A percentile compares a stretch with the other conserved stretches of the same genome.
phyloP scores from a whole-genome alignment of 2,888 invertebrate species.

The Poecilobothrus nobilitatus region DNA sequence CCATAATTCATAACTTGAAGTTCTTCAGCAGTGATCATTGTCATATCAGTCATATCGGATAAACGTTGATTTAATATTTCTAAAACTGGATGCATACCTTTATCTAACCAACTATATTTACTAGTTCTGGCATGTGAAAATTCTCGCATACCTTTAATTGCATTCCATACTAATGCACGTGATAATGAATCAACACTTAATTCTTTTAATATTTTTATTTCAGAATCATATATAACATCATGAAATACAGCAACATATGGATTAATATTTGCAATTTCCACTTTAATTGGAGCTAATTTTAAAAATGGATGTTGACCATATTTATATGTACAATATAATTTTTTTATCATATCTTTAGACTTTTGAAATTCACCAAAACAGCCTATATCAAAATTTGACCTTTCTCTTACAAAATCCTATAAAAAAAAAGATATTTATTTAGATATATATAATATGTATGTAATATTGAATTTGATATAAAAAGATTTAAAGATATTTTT shows the following conservation, averaged over 20 bases:
- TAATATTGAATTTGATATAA: too few species aligned
- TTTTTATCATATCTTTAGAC: neutral
- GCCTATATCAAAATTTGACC: neutral
- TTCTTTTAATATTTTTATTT: slow-evolving; percentile 48
- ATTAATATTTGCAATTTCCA: slow-evolving; percentile 47
- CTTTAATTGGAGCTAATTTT: slow-evolving; percentile 37
- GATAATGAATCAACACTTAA: slow-evolving; percentile 31
- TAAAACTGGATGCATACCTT: neutral
- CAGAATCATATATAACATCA: slow-evolving; percentile 48
- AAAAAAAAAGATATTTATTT: too few species aligned
- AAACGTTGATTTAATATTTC: neutral
- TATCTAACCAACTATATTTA: neutral
- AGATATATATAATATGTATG: too few species aligned
- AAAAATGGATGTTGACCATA: neutral
- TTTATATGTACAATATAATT: neutral
- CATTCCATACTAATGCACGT: neutral
- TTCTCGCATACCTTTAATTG: neutral
- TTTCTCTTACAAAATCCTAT: too few species aligned
- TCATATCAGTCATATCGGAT: neutral
- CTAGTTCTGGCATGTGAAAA: neutral
- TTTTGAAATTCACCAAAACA: neutral
- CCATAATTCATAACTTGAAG: neutral
- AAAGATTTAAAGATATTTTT: too few species aligned
- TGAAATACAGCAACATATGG: slow-evolving; percentile 51
- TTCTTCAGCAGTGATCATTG: neutral